phyloP scores from a whole-genome alignment of 1,140 invertebrate genomes.

The Penaeus japonicus region DNA sequence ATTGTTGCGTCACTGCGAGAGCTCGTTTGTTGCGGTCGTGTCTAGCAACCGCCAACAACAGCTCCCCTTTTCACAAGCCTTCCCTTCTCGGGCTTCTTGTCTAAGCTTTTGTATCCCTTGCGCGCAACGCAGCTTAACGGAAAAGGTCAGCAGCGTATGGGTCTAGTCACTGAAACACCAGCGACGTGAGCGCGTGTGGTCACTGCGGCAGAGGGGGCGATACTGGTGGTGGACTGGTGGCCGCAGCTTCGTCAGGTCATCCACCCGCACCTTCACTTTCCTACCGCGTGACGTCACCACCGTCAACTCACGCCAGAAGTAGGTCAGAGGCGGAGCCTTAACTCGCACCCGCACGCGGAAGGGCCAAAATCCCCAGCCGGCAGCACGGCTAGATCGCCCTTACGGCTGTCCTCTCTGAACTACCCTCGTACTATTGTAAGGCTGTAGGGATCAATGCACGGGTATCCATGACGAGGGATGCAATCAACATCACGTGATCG shows the following conservation, averaged over 20 bases:
- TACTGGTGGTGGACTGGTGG: slow-evolving; percentile 21
- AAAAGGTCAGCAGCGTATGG: too few relatives aligned
- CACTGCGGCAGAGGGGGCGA: slow-evolving; percentile 34
- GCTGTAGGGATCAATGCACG: too few relatives aligned
- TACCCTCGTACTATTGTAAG: too few relatives aligned
- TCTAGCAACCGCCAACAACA: too few relatives aligned
- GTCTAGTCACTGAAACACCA: too few relatives aligned
- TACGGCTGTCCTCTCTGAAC: too few relatives aligned
- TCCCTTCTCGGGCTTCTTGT: neutral
- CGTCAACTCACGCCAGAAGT: slow-evolving; percentile 51
- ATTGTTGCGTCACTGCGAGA: too few relatives aligned
- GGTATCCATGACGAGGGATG: too few relatives aligned
- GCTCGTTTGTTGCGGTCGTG: too few relatives aligned
- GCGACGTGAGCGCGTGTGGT: neutral
- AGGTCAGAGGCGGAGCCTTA: slow-evolving; percentile 26
- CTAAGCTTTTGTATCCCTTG: neutral
- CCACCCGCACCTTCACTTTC: slow-evolving; percentile 53
- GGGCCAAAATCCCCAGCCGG: slow-evolving; percentile 21
- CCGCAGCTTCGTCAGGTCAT: slow-evolving; percentile 59
- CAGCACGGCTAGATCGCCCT: neutral
- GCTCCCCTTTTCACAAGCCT: too few relatives aligned
- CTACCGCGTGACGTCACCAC: slow-evolving; percentile 48
- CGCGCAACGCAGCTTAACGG: too few relatives aligned
- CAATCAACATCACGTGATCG: too few relatives aligned
- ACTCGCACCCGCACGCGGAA: slow-evolving; percentile 13